A percentile compares a stretch with the other conserved stretches of the same genome.
Evolutionary conservation across 2,888 invertebrate genomes (phyloP).

Genomic region (Heliconius ethilla): DNA sequence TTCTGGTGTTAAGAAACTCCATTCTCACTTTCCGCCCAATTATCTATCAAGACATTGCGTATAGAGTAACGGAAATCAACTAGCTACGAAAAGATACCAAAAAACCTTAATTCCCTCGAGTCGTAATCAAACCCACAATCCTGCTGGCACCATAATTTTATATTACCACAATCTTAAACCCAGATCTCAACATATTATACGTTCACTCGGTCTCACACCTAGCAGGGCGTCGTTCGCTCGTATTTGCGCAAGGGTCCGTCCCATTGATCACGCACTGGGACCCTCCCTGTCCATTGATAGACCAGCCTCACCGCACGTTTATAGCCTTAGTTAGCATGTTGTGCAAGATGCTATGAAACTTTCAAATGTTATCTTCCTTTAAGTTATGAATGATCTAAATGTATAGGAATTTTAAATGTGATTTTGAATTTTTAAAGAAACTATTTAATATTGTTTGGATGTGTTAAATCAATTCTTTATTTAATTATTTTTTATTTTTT

Average conservation of each 20-base stretch:
- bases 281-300: slow-evolving; percentile 66
- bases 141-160: background rate
- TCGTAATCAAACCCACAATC: background rate
- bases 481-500: no score
- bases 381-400: no score
- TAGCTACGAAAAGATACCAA: no score
- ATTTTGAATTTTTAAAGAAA: no score
- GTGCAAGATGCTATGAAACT: slow-evolving; percentile 43
- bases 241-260: slow-evolving; percentile 67
- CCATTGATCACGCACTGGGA: slow-evolving; percentile 73
- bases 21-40: no score
- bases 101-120: background rate
- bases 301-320: slow-evolving; percentile 47
- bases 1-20: no score
- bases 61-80: no score
- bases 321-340: slow-evolving; percentile 40
- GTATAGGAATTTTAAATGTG: no score
- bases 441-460: no score
- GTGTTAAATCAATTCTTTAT: no score
- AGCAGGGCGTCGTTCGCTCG: slow-evolving; percentile 47
- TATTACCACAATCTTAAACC: background rate
- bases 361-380: background rate
- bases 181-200: slow-evolving; percentile 44
- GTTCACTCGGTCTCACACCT: slow-evolving; percentile 37
- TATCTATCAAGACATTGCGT: no score